These are phyloP conservation scores for Ernsta delagoae DNA, from an alignment of 2,888 invertebrate genomes.

Conservation along the genomic window DNA sequence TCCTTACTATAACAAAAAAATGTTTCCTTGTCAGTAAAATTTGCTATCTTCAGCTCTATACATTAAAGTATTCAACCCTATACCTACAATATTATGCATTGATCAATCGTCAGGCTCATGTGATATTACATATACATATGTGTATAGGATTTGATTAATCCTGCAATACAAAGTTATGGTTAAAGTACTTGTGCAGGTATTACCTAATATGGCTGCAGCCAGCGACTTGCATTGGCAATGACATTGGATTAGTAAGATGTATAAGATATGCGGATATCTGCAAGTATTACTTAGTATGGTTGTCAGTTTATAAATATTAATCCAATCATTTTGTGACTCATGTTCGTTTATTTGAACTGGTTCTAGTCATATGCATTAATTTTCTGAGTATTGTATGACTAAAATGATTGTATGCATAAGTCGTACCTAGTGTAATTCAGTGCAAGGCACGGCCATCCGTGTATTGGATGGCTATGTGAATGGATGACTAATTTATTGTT, in stretches of 20 bases:
- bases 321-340: conserved; percentile 56
- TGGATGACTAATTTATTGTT: conserved; percentile 54
- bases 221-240: conserved; percentile 19
- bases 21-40: too few species aligned
- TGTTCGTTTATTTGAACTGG: conserved; percentile 60
- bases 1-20: too few species aligned
- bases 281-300: conserved; percentile 14
- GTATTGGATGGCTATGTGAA: conserved; percentile 56
- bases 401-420: conserved; percentile 56
- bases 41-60: too few species aligned
- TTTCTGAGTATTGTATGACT: conserved; percentile 69
- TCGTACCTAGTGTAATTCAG: conserved; percentile 46
- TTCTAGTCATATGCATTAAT: conserved; percentile 64
- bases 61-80: too few species aligned
- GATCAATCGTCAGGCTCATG: too few species aligned
- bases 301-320: conserved; percentile 4
- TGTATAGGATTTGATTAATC: background rate
- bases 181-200: background rate
- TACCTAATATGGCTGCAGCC: too few species aligned
- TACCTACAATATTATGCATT: too few species aligned
- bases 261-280: conserved; percentile 29
- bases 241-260: conserved; percentile 23
- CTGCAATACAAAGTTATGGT: background rate
- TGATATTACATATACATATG: too few species aligned
- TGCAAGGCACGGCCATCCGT: conserved; percentile 35